These are phyloP conservation scores for Pachycephus smyrnensis DNA, from an alignment of 2,888 invertebrate genomes.

Conservation along the genomic window DNA sequence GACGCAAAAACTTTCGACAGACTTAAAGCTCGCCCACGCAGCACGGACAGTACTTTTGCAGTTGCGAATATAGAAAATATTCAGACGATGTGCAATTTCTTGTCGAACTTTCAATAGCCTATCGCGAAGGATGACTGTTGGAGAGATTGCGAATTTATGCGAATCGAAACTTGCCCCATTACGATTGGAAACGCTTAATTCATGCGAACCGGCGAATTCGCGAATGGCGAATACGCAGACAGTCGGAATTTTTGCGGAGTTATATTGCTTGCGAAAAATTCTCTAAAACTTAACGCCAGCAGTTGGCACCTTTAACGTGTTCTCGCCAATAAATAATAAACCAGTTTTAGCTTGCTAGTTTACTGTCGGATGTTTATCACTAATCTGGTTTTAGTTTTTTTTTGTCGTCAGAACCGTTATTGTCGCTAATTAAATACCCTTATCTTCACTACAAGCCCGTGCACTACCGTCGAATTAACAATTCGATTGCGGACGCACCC, in stretches of 20 bases:
- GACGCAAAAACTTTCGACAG: slow-evolving; percentile 35
- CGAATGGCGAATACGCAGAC: background rate
- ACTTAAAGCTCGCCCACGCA: slow-evolving; percentile 12
- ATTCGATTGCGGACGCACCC: background rate
- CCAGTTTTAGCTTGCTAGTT: background rate
- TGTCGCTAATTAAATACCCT: background rate
- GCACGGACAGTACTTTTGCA: background rate
- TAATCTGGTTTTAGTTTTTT: slow-evolving; percentile 1
- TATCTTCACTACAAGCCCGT: background rate
- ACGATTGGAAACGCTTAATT: slow-evolving; percentile 13
- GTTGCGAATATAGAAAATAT: slow-evolving; percentile 33
- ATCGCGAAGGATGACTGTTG: slow-evolving; percentile 14
- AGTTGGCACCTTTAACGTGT: background rate
- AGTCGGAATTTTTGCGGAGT: background rate
- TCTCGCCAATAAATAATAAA: slow-evolving; percentile 2
- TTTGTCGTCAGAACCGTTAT: background rate
- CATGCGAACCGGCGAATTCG: slow-evolving; percentile 2
- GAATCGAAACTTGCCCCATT: slow-evolving; percentile 36
- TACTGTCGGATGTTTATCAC: slow-evolving; percentile 1
- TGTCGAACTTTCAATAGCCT: slow-evolving; percentile 19
- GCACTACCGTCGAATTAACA: background rate
- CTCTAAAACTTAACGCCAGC: background rate
- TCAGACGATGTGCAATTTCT: slow-evolving; percentile 36
- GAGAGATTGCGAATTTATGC: slow-evolving; percentile 49
- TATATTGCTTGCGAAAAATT: background rate